Base-by-base conservation (phyloP, 1,140 invertebrate species). In the Nasonia giraulti region DNA sequence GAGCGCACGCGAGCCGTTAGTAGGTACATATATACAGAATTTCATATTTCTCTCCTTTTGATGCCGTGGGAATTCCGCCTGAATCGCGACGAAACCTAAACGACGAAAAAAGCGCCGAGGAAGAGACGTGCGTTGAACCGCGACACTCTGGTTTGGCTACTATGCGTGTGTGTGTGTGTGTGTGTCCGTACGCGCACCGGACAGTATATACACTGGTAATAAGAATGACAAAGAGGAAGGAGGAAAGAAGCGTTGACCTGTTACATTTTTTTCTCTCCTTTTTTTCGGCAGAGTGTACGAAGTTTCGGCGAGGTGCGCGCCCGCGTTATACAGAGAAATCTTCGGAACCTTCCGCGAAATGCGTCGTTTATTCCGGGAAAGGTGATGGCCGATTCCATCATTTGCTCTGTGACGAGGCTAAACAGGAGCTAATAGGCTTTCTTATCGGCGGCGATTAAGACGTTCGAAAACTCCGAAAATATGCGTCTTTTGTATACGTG, bases 71-170 rank as follows among this genome's bases (percentile, higher is more conserved):
- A 84, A 83, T 79, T 37, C n/a, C 31, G 31, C 27, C 17, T 37
- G 76, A 79, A 84, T 73, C 44, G 27, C 40, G 75, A 40, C 40
- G 75, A 78, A 83, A 55, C 37, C 37, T 83, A 84, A 80, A 88
- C 84, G 84, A 82, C 27, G 66, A 68, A 11, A 8, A 79, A 27
- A 55, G 8, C 12, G 23, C 44, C 12, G 17, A 55, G 50, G 5
- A 17, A 55, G 20, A 62, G 14, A 62, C 50, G 50, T 84, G 33
- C 27, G 74, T 86, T 84, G 71, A 80, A 55, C 31, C 27, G 4
- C 7, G 68, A 50, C n/a, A 84, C 83, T 74, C 74, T 79, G 40
- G 76, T 75, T 84, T 79, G 82, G 68, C 33, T 40, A 74, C 82
- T 84, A 62, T 6, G 8, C 2, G 20, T 0, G 62, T 68, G 62